Evolutionary conservation across 2,797 vertebrate genomes (phyloP).

Genomic region (Karalla daura): DNA sequence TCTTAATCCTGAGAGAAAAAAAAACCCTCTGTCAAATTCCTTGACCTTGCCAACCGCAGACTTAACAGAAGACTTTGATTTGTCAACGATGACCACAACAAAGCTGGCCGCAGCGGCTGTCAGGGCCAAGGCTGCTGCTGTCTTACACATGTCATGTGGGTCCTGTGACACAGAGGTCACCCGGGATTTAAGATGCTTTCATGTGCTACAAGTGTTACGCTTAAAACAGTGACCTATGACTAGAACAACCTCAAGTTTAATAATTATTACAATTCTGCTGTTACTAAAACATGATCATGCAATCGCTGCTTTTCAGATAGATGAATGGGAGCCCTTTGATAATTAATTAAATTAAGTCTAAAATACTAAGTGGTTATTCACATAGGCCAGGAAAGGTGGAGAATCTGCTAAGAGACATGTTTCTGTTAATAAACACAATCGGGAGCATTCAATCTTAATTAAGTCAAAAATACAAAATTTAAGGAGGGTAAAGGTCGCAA

Average conservation of each 20-base stretch:
- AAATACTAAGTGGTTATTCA: neutral
- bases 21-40: slow-evolving; percentile 48
- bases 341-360: neutral
- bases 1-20: slow-evolving; percentile 71
- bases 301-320: neutral
- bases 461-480: neutral
- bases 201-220: slow-evolving; percentile 25
- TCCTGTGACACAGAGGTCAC: slow-evolving; percentile 56
- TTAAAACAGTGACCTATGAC: slow-evolving; percentile 32
- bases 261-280: slow-evolving; percentile 3
- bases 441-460: neutral
- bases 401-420: slow-evolving; percentile 1
- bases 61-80: slow-evolving; percentile 80
- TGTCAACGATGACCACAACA: slow-evolving; percentile 81
- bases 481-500: too few species aligned
- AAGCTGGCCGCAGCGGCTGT: slow-evolving; percentile 58
- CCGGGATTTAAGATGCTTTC: slow-evolving; percentile 45
- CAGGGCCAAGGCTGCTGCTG: slow-evolving; percentile 41
- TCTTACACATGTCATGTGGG: slow-evolving; percentile 49
- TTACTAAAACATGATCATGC: neutral
- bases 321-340: neutral
- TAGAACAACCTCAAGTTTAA: neutral
- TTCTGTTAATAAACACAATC: slow-evolving; percentile 7
- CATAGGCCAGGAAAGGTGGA: neutral
- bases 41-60: slow-evolving; percentile 67